Conservation (phyloP, 2,888 invertebrate species). For the Drosophila formosana region DNA sequence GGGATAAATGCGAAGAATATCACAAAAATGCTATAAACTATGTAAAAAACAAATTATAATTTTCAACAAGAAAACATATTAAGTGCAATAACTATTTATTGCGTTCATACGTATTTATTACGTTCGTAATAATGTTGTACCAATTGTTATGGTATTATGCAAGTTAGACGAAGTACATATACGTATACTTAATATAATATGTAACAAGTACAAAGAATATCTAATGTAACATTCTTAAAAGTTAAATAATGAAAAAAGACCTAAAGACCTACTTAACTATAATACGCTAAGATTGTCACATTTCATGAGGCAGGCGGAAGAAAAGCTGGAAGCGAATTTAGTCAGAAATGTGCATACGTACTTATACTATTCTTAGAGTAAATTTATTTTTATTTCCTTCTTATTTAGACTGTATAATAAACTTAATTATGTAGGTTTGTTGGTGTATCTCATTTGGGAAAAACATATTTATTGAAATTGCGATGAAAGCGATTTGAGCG, state of each 20-base stretch:
- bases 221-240: not conserved
- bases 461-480: slow-evolving; percentile 14
- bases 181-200: too few relatives aligned
- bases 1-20: not conserved
- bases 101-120: too few relatives aligned
- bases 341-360: not conserved
- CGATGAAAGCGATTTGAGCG: slow-evolving; percentile 16
- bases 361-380: not conserved
- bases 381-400: too few relatives aligned
- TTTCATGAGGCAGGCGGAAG: not conserved
- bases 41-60: not conserved
- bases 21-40: too few relatives aligned
- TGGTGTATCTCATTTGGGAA: not conserved
- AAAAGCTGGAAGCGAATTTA: not conserved
- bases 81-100: too few relatives aligned
- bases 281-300: not conserved
- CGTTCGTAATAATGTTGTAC: too few relatives aligned
- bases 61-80: too few relatives aligned
- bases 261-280: not conserved
- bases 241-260: not conserved
- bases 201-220: too few relatives aligned
- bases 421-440: not conserved
- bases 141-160: too few relatives aligned
- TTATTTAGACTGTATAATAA: too few relatives aligned
- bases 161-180: too few relatives aligned